phyloP scores from a whole-genome alignment of 2,888 invertebrate species.

The Perizoma flavofasciatum region DNA sequence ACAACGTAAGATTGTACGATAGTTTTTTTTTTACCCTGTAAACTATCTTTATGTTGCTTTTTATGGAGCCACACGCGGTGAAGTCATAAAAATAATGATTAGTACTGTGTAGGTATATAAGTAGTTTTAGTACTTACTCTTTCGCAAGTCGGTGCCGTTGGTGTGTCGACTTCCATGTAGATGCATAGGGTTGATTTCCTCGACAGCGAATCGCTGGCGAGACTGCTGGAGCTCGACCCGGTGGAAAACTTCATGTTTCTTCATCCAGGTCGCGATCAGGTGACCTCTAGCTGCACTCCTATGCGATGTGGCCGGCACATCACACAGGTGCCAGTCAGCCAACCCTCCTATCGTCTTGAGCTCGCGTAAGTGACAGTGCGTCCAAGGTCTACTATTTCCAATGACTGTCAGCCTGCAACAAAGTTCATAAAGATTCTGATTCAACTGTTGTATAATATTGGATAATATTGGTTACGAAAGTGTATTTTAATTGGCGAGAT shows the following conservation, averaged over 20 bases:
- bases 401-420: slow-evolving; percentile 68
- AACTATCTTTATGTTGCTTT: slow-evolving; percentile 37
- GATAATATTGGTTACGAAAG: slow-evolving; percentile 33
- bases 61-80: slow-evolving; percentile 31
- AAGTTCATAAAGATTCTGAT: slow-evolving; percentile 39
- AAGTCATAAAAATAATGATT: slow-evolving; percentile 30
- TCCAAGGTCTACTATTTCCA: slow-evolving; percentile 50
- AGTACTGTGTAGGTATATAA: slow-evolving; percentile 13
- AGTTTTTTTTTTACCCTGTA: slow-evolving; percentile 44
- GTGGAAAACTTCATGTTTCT: slow-evolving; percentile 85
- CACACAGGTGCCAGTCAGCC: slow-evolving; percentile 64
- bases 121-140: slow-evolving; percentile 70
- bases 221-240: slow-evolving; percentile 86
- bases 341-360: slow-evolving; percentile 31
- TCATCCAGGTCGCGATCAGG: slow-evolving; percentile 64
- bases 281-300: slow-evolving; percentile 73
- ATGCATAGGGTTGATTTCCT: slow-evolving; percentile 87
- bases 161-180: slow-evolving; percentile 83
- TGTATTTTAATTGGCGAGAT: slow-evolving; percentile 24
- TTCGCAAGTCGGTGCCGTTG: slow-evolving; percentile 73
- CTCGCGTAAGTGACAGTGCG: slow-evolving; percentile 40
- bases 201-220: slow-evolving; percentile 85
- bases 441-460: slow-evolving; percentile 38
- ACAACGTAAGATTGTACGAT: slow-evolving; percentile 49
- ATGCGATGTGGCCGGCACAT: slow-evolving; percentile 76